phyloP scores from a whole-genome alignment of 2,113 vertebrate genomes.

The Zosterops lateralis region DNA sequence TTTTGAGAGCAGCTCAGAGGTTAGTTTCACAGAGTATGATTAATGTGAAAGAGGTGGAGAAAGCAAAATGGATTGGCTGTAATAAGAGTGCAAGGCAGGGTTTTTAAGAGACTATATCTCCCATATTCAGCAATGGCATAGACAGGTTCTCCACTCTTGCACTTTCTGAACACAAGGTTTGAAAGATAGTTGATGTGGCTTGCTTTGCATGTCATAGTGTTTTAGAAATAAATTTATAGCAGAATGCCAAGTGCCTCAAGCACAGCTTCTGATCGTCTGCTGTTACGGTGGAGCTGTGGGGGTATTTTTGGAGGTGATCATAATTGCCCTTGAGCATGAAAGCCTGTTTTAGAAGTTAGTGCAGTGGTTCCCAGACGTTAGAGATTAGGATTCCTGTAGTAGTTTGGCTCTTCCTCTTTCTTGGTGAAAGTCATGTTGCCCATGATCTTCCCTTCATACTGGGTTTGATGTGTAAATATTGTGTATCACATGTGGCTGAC shows the following conservation, averaged over 20 bases:
- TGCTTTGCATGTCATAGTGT: not conserved
- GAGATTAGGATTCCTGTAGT: not conserved
- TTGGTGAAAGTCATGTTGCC: not conserved
- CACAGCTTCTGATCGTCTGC: not conserved
- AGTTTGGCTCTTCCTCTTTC: not conserved
- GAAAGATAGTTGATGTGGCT: not conserved
- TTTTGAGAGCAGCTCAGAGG: not conserved
- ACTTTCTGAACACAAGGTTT: not conserved
- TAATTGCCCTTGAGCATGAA: not conserved
- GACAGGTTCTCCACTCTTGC: not conserved
- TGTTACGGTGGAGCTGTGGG: rapidly evolving
- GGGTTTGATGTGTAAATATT: not conserved
- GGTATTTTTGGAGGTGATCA: not conserved
- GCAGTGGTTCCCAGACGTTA: not conserved
- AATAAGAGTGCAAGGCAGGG: not conserved
- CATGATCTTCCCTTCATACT: not conserved
- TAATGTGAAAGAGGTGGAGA: not conserved
- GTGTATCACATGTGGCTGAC: not conserved
- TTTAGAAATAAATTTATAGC: not conserved
- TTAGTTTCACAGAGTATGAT: not conserved
- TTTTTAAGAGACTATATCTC: not conserved
- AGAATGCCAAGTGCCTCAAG: not conserved
- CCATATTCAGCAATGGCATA: not conserved
- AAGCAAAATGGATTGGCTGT: not conserved
- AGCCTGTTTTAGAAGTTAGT: not conserved